Conservation (phyloP, 2,888 invertebrate genomes). For the Brachypterus glaber region DNA sequence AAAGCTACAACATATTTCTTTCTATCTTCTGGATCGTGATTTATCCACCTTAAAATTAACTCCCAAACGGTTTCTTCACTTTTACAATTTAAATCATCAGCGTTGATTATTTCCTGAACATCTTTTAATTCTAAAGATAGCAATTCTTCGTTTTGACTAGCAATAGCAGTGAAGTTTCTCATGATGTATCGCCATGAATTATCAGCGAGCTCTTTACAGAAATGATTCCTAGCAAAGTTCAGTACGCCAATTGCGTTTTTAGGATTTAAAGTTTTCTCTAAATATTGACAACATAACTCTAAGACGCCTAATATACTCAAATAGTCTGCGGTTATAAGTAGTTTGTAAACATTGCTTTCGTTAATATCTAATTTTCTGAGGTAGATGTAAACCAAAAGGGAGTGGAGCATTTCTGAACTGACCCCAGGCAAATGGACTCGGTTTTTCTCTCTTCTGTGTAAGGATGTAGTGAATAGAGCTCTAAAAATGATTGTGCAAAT, state of each 20-base stretch:
- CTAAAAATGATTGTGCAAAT: conserved; percentile 42
- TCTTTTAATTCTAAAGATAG: conserved; percentile 63
- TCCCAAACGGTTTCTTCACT: conserved; percentile 85
- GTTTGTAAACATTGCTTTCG: conserved; percentile 67
- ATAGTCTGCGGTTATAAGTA: conserved; percentile 81
- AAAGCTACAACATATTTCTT: conserved; percentile 66
- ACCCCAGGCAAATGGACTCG: conserved; percentile 71
- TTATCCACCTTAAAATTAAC: conserved; percentile 77
- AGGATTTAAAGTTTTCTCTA: conserved; percentile 57
- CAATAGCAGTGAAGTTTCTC: conserved; percentile 66
- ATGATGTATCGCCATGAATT: conserved; percentile 48
- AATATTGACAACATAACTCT: conserved; percentile 69
- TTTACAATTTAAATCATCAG: conserved; percentile 78
- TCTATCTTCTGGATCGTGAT: conserved; percentile 62
- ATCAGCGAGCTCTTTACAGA: conserved; percentile 60
- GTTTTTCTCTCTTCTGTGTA: conserved; percentile 57
- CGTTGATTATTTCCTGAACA: conserved; percentile 64
- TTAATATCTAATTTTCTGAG: conserved; percentile 66
- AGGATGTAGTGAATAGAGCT: conserved; percentile 72
- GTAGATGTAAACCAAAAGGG: conserved; percentile 78
- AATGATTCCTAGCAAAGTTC: conserved; percentile 72
- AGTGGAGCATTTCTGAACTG: conserved; percentile 63
- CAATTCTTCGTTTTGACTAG: conserved; percentile 64
- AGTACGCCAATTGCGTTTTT: conserved; percentile 78
- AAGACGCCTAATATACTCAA: conserved; percentile 75